Evolutionary conservation across 1,140 invertebrate species (phyloP).

Genomic region (Apis laboriosa): DNA sequence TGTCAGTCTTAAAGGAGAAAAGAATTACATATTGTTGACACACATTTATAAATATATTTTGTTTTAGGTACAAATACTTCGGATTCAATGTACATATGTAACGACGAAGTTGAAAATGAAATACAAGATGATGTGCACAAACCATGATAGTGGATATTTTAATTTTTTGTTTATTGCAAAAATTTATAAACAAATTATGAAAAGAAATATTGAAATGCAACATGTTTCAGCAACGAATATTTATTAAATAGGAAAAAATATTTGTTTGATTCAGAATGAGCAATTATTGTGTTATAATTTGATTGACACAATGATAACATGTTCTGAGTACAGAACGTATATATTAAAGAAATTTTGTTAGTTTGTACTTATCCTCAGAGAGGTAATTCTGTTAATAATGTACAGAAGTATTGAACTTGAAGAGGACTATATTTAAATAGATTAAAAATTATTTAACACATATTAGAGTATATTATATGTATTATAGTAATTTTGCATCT

Average conservation of each 20-base stretch:
- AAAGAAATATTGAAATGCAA: background rate
- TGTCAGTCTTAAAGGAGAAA: background rate
- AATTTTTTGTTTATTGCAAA: background rate
- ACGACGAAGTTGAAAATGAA: conserved; percentile 52
- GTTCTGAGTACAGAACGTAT: conserved; percentile 25
- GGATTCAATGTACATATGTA: conserved; percentile 56
- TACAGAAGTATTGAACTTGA: conserved; percentile 39
- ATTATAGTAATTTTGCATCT: conserved; percentile 52
- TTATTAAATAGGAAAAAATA: background rate
- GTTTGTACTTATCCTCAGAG: conserved; percentile 2
- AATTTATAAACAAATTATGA: background rate
- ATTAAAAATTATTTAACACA: conserved; percentile 18
- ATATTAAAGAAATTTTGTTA: conserved; percentile 21
- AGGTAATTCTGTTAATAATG: conserved; percentile 49
- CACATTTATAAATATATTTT: background rate
- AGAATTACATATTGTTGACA: background rate
- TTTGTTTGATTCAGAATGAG: conserved; percentile 6
- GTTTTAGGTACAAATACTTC: conserved; percentile 58
- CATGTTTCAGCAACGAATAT: conserved; percentile 5
- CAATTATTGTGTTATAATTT: background rate
- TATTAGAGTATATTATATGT: background rate
- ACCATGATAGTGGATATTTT: background rate
- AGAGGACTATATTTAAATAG: conserved; percentile 27
- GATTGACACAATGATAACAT: conserved; percentile 18
- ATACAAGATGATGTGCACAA: conserved; percentile 48